A percentile compares a stretch with the other conserved stretches of the same genome.
phyloP scores from a whole-genome alignment of 2,797 vertebrate species.

The Microcaecilia unicolor region DNA sequence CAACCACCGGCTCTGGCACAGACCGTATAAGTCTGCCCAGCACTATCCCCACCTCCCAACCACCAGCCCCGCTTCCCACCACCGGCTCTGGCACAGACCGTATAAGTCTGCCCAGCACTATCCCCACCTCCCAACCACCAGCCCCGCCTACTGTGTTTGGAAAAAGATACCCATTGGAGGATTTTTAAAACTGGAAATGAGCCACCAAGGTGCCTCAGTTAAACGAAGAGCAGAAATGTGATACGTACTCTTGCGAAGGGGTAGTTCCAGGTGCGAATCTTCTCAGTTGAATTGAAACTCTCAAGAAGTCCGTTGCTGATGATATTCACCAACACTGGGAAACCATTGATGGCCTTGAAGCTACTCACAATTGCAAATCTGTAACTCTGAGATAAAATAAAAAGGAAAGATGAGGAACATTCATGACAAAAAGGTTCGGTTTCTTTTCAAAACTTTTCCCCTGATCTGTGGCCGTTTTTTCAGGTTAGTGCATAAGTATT shows the following conservation, averaged over 20 bases:
- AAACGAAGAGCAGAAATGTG: accelerated
- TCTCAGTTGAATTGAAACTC: conserved; percentile 58
- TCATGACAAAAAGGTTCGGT: neutral
- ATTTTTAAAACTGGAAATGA: accelerated
- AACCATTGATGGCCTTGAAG: conserved; percentile 68
- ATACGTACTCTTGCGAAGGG: conserved; percentile 65
- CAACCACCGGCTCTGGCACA: too few species aligned
- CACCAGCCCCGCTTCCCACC: too few species aligned
- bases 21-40: too few species aligned
- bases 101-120: too few species aligned
- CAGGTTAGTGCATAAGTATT: too few species aligned
- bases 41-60: too few species aligned
- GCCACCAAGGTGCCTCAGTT: neutral
- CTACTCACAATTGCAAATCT: conserved; percentile 73
- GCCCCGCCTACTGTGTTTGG: too few species aligned
- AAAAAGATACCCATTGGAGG: accelerated
- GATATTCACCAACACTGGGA: conserved; percentile 74
- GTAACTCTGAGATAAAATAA: conserved; percentile 51
- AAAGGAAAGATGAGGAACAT: neutral
- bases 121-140: too few species aligned
- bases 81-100: too few species aligned
- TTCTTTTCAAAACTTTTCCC: too few species aligned
- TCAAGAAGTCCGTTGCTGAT: conserved; percentile 76
- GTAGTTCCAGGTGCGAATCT: conserved; percentile 70
- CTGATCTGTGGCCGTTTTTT: too few species aligned